Conservation (phyloP, 2,888 invertebrate genomes). For the Argyresthia goedartella region DNA sequence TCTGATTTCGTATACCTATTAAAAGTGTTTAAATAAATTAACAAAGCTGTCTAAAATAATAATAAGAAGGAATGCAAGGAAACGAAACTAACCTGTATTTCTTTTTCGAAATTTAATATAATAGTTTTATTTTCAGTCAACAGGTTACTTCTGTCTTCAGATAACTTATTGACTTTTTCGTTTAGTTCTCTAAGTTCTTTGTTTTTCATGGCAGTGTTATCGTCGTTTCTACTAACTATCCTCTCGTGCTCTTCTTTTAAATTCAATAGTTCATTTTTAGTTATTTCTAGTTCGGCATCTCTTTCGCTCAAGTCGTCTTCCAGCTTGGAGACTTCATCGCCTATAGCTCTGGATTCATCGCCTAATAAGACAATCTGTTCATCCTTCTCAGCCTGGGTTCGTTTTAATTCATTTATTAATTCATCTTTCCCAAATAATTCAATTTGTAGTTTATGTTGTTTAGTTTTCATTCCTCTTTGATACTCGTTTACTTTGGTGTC, state of each 20-base stretch:
- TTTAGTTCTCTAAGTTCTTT: conserved; percentile 35
- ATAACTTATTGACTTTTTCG: conserved; percentile 28
- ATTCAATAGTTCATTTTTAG: conserved; percentile 36
- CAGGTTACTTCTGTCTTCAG: conserved; percentile 20
- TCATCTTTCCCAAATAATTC: conserved; percentile 37
- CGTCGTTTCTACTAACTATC: conserved; percentile 28
- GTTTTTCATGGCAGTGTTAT: conserved; percentile 34
- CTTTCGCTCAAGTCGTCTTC: conserved; percentile 44
- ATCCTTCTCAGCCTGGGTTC: conserved; percentile 39
- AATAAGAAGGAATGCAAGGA: conserved; percentile 20
- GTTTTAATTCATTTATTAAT: conserved; percentile 35
- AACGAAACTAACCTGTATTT: conserved; percentile 47
- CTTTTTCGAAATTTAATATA: conserved; percentile 19
- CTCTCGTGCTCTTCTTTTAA: conserved; percentile 39
- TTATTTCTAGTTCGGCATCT: conserved; percentile 46
- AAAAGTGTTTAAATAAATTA: conserved; percentile 16
- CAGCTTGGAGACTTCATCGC: conserved; percentile 30
- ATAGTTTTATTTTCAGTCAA: conserved; percentile 24
- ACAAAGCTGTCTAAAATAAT: conserved; percentile 11
- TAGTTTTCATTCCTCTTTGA: conserved; percentile 34
- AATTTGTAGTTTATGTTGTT: conserved; percentile 53
- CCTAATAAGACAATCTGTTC: conserved; percentile 39
- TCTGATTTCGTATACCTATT: conserved; percentile 36
- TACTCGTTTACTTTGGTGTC: conserved; percentile 45
- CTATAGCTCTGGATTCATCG: conserved; percentile 41